phyloP scores from a whole-genome alignment of 1,140 invertebrate genomes.

The Procambarus virginalis region DNA sequence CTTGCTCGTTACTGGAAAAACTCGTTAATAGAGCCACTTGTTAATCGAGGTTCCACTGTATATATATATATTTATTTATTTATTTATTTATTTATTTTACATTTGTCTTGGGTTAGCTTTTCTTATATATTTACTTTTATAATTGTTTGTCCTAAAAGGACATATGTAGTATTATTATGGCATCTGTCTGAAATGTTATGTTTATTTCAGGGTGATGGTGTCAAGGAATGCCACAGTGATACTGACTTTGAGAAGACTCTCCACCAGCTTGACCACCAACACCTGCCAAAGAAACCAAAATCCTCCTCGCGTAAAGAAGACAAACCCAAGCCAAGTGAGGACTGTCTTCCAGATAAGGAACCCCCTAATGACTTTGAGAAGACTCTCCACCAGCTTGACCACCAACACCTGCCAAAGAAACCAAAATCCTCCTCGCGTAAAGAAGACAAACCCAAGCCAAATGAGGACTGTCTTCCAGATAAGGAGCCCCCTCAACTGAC shows the following conservation, averaged over 20 bases:
- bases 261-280: constrained; percentile 24
- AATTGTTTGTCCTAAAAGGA: no score
- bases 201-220: not conserved
- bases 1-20: no score
- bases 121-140: no score
- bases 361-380: constrained; percentile 26
- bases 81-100: no score
- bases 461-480: constrained; percentile 34
- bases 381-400: constrained; percentile 37
- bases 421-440: not conserved
- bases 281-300: constrained; percentile 22
- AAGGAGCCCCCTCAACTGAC: not conserved
- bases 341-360: constrained; percentile 35
- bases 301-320: not conserved
- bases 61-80: no score
- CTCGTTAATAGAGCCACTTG: no score
- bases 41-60: no score
- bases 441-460: constrained; percentile 40
- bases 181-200: not conserved
- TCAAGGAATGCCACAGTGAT: constrained; percentile 22
- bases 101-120: no score
- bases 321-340: constrained; percentile 53
- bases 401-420: constrained; percentile 9
- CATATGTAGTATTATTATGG: not conserved
- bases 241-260: constrained; percentile 41